Evolutionary conservation across 2,888 invertebrate species (phyloP).

Genomic region (Falcaria lacertinaria): DNA sequence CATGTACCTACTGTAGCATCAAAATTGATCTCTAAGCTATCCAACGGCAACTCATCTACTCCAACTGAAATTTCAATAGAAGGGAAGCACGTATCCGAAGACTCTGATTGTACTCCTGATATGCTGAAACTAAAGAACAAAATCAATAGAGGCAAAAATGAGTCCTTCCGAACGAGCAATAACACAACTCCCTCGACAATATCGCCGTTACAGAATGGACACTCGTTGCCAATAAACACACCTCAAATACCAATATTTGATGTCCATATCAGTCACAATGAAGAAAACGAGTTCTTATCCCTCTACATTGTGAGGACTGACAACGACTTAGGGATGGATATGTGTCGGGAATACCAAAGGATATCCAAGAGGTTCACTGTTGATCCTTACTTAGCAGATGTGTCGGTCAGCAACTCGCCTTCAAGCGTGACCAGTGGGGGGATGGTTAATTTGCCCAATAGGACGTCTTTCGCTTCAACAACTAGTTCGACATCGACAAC

Average conservation of each 20-base stretch:
- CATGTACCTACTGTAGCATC: conserved; percentile 54
- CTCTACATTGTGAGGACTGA: conserved; percentile 68
- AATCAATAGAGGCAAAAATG: conserved; percentile 53
- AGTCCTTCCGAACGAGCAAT: conserved; percentile 61
- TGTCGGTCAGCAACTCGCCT: conserved; percentile 65
- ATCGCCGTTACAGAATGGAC: conserved; percentile 71
- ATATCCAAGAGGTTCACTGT: conserved; percentile 69
- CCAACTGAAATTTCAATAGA: conserved; percentile 46
- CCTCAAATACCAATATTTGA: conserved; percentile 68
- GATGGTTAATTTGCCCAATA: conserved; percentile 62
- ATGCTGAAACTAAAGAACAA: conserved; percentile 49
- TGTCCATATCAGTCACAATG: conserved; percentile 64
- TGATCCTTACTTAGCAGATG: conserved; percentile 68
- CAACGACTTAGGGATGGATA: conserved; percentile 67
- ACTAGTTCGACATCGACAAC: conserved; percentile 61
- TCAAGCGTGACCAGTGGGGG: conserved; percentile 72
- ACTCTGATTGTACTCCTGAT: conserved; percentile 64
- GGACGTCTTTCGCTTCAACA: conserved; percentile 66
- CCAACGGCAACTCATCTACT: conserved; percentile 70
- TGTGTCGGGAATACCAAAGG: conserved; percentile 71
- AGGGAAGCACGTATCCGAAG: conserved; percentile 34
- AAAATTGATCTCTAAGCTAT: conserved; percentile 68
- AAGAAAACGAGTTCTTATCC: conserved; percentile 69
- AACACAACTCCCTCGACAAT: conserved; percentile 71
- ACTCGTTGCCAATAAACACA: conserved; percentile 57